phyloP scores from a whole-genome alignment of 2,888 invertebrate species.

The Carpatolechia fugitivella region DNA sequence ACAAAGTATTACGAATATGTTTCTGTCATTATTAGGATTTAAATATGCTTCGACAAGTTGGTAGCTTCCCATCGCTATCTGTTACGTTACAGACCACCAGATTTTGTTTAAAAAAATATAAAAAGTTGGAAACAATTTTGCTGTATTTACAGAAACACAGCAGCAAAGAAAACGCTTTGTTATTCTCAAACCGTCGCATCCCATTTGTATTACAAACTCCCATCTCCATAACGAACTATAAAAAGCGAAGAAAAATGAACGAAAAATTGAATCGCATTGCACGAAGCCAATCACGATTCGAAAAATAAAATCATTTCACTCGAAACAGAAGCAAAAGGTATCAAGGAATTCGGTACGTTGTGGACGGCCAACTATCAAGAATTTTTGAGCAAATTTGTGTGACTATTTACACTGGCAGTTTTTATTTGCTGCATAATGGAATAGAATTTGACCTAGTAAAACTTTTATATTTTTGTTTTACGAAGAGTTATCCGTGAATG shows the following conservation, averaged over 20 bases:
- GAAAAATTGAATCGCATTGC: constrained; percentile 12
- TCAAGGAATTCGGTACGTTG: constrained; percentile 5
- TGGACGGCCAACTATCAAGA: neutral
- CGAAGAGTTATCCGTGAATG: too few relatives aligned
- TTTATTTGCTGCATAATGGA: neutral
- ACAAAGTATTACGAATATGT: too few relatives aligned
- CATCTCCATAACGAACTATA: constrained; percentile 7
- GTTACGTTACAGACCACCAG: too few relatives aligned
- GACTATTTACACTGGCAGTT: neutral
- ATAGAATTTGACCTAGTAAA: too few relatives aligned
- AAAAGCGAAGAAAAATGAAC: constrained; percentile 4
- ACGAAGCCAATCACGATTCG: constrained; percentile 16
- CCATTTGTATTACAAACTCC: constrained; percentile 2
- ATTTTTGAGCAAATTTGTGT: neutral
- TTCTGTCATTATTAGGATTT: too few relatives aligned
- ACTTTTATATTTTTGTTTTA: too few relatives aligned
- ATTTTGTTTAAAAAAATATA: too few relatives aligned
- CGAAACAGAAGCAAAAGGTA: constrained; percentile 4
- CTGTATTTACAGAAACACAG: neutral
- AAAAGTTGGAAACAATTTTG: too few relatives aligned
- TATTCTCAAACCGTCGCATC: neutral
- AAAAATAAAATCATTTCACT: constrained; percentile 14
- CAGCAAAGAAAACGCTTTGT: neutral
- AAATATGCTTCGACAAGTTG: too few relatives aligned
- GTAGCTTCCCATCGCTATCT: too few relatives aligned